Conservation (phyloP, 1,140 invertebrate genomes). For the Lethrus apterus region DNA sequence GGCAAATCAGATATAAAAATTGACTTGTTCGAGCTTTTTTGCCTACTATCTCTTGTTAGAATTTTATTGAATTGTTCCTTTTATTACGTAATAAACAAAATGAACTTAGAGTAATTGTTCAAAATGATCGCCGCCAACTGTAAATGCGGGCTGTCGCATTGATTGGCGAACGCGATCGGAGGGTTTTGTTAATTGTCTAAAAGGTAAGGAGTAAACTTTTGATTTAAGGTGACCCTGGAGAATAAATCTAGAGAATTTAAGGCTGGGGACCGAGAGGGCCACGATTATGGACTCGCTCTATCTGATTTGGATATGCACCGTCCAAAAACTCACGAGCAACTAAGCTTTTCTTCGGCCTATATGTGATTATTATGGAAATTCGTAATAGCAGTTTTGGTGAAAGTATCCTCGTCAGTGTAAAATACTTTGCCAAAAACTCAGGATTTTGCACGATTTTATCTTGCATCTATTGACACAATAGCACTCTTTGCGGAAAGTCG, state of each 20-base stretch:
- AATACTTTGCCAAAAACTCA: constrained; percentile 5
- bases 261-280: not conserved
- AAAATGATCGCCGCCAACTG: not conserved
- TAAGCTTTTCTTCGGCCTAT: not conserved
- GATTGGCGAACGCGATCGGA: too few relatives aligned
- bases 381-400: not conserved
- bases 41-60: too few relatives aligned
- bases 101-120: too few relatives aligned
- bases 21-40: too few relatives aligned
- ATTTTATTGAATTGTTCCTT: too few relatives aligned
- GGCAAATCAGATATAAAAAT: too few relatives aligned
- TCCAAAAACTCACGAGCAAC: constrained; percentile 1
- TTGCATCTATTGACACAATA: not conserved
- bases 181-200: too few relatives aligned
- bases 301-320: not conserved
- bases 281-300: not conserved
- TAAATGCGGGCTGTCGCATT: not conserved
- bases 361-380: not conserved
- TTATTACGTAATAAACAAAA: too few relatives aligned
- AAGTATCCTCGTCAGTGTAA: constrained; percentile 1
- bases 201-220: too few relatives aligned
- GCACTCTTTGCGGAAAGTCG: not conserved
- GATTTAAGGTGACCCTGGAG: constrained; percentile 3
- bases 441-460: constrained; percentile 7
- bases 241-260: not conserved